Percentiles rank a stretch among this genome's conserved stretches.
phyloP scores from a whole-genome alignment of 2,888 invertebrate species.

The Chymomyza caudatula region DNA sequence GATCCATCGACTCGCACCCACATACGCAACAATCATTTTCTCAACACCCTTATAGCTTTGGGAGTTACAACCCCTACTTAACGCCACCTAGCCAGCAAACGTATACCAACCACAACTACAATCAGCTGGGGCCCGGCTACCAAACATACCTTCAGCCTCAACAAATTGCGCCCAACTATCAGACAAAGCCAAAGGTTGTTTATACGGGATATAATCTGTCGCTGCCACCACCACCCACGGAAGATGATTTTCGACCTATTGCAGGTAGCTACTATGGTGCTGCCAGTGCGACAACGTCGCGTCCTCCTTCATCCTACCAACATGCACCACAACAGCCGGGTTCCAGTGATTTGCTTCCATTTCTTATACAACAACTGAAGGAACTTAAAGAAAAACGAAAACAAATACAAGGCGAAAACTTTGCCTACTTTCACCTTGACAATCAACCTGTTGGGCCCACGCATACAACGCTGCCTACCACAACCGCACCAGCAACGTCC shows the following conservation, averaged over 20 bases:
- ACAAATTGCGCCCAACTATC: constrained; percentile 8
- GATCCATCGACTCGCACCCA: constrained; percentile 64
- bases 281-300: constrained; percentile 36
- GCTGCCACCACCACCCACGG: constrained; percentile 61
- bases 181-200: constrained; percentile 56
- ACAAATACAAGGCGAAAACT: constrained; percentile 72
- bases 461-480: neutral
- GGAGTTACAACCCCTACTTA: constrained; percentile 73
- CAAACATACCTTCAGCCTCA: constrained; percentile 38
- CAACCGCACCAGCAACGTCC: constrained; percentile 19
- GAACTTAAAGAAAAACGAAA: constrained; percentile 75
- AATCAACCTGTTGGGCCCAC: constrained; percentile 51
- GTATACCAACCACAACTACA: constrained; percentile 48
- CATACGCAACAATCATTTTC: constrained; percentile 28
- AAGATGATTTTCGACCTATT: constrained; percentile 69
- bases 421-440: constrained; percentile 78
- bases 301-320: constrained; percentile 38
- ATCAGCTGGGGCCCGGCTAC: constrained; percentile 53
- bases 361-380: constrained; percentile 70
- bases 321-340: constrained; percentile 40
- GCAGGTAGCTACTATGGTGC: constrained; percentile 61
- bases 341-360: constrained; percentile 66
- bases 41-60: constrained; percentile 58
- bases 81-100: constrained; percentile 64
- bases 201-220: constrained; percentile 70